Base-by-base conservation (phyloP, 2,888 invertebrate species). In the Drosophila pegasa region DNA sequence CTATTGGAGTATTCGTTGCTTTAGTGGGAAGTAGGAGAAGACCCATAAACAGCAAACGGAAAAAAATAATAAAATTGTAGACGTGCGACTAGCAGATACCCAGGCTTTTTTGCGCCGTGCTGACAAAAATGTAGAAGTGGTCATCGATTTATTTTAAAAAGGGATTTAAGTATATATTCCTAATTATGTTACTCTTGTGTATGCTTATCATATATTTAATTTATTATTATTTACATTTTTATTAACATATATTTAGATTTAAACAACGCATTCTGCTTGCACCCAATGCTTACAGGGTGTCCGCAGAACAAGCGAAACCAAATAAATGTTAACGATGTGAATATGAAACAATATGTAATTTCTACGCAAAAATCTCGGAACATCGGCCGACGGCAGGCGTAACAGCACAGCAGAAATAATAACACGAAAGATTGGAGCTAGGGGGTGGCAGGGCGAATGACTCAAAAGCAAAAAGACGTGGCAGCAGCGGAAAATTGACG, bases 301-400 rank as follows among this genome's bases (percentile, higher is more conserved):
- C 10, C 18, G 4, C 2, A 45, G n/a, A 22, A 25, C 37, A 35
- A 20, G 18, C n/a, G 5, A 31, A 8, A 22, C 40, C 22, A 41
- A 62, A 50, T 16, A 51, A 59, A 54, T 59, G 40, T 43, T 22
- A 50, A 48, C 60, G 51, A 67, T 58, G 71, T 51, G 55, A 71
- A 67, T 58, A 63, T 56, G 31, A 67, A 67, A 77, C 71, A 78
- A 75, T 66, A 66, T 58, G 51, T 75, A 71, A 75, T 67, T 79
- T 75, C 76, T 71, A 71, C 75, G 71, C 64, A 75, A 77, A 76
- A 76, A 79, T 76, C 60, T 75, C 62, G 58, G 60, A 33, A 62
- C 78, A 62, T 56, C 57, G 58, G 38, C 54, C 59, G 67, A 56
- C 68, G 59, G 59, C 56, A 57, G 54, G 67, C 67, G 73, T 64